Evolutionary conservation across 2,888 invertebrate species (phyloP).

Genomic region (Lasioglossum zephyrum): DNA sequence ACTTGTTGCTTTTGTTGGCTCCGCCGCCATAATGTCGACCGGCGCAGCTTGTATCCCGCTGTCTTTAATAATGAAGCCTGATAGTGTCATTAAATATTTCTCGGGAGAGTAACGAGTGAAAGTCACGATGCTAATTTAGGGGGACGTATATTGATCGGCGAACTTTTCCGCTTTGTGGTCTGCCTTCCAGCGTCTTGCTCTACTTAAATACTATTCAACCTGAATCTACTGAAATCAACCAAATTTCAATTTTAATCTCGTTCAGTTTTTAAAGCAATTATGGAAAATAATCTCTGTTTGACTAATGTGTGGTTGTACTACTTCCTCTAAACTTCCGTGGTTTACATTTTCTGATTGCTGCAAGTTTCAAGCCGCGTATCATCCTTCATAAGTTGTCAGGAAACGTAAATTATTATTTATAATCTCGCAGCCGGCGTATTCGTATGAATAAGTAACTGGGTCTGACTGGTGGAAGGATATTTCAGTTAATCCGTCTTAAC

Average conservation of each 20-base stretch:
- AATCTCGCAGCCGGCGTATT: background rate
- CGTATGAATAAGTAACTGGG: background rate
- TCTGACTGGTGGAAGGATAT: background rate
- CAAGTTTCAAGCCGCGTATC: background rate
- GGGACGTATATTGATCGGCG: background rate
- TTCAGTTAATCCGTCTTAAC: constrained; percentile 5
- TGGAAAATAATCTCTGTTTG: background rate
- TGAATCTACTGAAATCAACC: background rate
- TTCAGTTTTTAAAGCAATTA: background rate
- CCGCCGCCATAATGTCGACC: too few species aligned
- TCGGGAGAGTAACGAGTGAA: background rate
- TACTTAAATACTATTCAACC: background rate
- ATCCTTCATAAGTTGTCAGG: background rate
- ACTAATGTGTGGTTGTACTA: background rate
- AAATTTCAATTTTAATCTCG: background rate
- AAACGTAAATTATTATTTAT: background rate
- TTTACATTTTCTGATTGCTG: background rate
- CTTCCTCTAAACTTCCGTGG: background rate
- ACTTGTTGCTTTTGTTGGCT: constrained; percentile 37
- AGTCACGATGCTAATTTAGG: background rate
- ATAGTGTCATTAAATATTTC: constrained; percentile 15
- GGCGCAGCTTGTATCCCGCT: background rate
- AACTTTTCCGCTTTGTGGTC: background rate
- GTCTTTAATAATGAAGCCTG: constrained; percentile 1
- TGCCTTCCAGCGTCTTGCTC: background rate